Conservation (phyloP, 2,797 vertebrate genomes). For the Aplochiton taeniatus region DNA sequence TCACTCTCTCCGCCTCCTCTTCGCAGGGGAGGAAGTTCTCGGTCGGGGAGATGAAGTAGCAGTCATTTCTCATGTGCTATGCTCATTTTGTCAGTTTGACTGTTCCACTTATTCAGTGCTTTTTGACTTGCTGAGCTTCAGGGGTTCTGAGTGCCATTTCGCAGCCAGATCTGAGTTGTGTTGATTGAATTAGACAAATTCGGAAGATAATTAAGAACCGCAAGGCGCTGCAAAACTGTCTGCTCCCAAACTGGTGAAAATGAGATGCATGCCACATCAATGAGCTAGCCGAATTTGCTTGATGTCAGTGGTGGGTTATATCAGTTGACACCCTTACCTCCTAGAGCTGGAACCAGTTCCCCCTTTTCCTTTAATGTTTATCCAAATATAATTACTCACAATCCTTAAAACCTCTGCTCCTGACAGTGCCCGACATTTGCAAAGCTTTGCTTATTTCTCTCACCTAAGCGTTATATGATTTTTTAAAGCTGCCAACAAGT, state of each 20-base stretch:
- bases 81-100: constrained; percentile 76
- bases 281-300: constrained; percentile 69
- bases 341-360: constrained; percentile 66
- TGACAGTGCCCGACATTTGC: constrained; percentile 64
- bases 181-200: constrained; percentile 85
- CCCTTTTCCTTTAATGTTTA: constrained; percentile 74
- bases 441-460: constrained; percentile 72
- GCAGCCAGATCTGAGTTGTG: constrained; percentile 78
- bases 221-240: constrained; percentile 79
- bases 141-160: constrained; percentile 74
- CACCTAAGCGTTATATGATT: constrained; percentile 56
- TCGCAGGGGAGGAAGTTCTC: constrained; percentile 55
- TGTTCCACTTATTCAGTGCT: constrained; percentile 74
- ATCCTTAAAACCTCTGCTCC: constrained; percentile 57
- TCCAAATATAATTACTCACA: constrained; percentile 77
- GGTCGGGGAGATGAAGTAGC: constrained; percentile 68
- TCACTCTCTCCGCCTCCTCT: constrained; percentile 35
- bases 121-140: constrained; percentile 71
- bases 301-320: constrained; percentile 74
- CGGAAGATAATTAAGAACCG: constrained; percentile 82
- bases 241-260: constrained; percentile 78
- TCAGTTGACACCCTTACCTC: constrained; percentile 76
- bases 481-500: constrained; percentile 57
- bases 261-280: constrained; percentile 78
- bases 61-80: constrained; percentile 70